Evolutionary conservation across 23 tunicate species (phyloP).

Genomic region (Diplosoma virens): DNA sequence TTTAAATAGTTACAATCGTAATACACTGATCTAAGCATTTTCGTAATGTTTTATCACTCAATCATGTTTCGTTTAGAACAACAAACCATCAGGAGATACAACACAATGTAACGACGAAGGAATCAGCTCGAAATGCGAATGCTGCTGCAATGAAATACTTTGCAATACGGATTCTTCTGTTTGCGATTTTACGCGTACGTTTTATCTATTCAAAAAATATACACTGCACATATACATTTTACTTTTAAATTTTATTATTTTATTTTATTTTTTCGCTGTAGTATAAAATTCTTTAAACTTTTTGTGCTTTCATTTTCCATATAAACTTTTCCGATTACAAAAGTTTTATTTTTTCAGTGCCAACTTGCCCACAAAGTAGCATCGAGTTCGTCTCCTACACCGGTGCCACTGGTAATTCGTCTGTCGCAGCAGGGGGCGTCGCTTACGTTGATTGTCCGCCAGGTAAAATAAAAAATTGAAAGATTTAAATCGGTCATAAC

Average conservation of each 20-base stretch:
- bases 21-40: no score
- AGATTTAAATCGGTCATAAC: no score
- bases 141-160: slow-evolving; percentile 72
- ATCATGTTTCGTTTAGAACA: slow-evolving; percentile 51
- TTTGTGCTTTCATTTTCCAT: no score
- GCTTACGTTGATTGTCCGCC: slow-evolving; percentile 38
- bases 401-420: slow-evolving; percentile 31
- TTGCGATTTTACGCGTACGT: slow-evolving; percentile 67
- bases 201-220: neutral
- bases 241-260: no score
- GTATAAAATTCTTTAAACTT: no score
- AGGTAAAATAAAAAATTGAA: neutral
- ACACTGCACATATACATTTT: no score
- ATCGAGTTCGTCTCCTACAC: slow-evolving; percentile 29
- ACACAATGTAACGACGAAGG: slow-evolving; percentile 72
- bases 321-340: no score
- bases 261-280: no score
- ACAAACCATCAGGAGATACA: slow-evolving; percentile 75
- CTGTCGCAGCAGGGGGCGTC: slow-evolving; percentile 58
- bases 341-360: slow-evolving; percentile 72
- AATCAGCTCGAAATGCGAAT: slow-evolving; percentile 91
- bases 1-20: no score
- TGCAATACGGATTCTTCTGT: slow-evolving; percentile 87
- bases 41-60: no score
- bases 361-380: slow-evolving; percentile 73